These are phyloP conservation scores for Leucophora obtusa DNA, from an alignment of 2,888 invertebrate species.

Conservation along the genomic window DNA sequence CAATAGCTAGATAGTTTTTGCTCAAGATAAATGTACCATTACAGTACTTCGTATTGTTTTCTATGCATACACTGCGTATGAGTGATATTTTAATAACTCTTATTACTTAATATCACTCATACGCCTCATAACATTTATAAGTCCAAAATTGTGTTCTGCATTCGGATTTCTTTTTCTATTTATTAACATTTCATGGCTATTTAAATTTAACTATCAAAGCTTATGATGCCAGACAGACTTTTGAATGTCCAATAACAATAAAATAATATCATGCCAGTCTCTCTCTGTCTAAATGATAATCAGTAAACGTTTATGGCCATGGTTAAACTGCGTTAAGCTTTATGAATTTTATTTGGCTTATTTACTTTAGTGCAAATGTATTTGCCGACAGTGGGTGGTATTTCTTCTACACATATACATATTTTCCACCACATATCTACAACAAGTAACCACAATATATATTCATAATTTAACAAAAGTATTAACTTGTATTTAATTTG, in stretches of 20 bases:
- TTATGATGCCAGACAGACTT: no score
- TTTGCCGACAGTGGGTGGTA: not conserved
- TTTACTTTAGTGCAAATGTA: not conserved
- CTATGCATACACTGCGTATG: not conserved
- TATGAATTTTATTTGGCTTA: not conserved
- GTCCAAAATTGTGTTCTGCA: no score
- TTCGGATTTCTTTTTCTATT: no score
- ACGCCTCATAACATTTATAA: not conserved
- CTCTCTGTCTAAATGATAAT: not conserved
- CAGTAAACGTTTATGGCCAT: not conserved
- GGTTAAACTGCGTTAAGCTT: not conserved
- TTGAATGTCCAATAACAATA: no score
- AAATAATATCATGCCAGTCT: not conserved
- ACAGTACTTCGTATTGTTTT: no score
- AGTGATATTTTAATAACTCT: not conserved
- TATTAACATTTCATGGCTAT: no score
- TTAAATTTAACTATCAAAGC: no score
- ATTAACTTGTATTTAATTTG: constrained; percentile 19
- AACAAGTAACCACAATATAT: not conserved
- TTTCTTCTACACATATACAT: not conserved
- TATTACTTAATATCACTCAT: not conserved
- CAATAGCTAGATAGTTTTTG: no score
- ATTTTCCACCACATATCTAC: not conserved
- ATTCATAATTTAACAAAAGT: not conserved
- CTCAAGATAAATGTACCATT: no score